phyloP scores from a whole-genome alignment of 2,113 vertebrate species.

The Symphodus melops region DNA sequence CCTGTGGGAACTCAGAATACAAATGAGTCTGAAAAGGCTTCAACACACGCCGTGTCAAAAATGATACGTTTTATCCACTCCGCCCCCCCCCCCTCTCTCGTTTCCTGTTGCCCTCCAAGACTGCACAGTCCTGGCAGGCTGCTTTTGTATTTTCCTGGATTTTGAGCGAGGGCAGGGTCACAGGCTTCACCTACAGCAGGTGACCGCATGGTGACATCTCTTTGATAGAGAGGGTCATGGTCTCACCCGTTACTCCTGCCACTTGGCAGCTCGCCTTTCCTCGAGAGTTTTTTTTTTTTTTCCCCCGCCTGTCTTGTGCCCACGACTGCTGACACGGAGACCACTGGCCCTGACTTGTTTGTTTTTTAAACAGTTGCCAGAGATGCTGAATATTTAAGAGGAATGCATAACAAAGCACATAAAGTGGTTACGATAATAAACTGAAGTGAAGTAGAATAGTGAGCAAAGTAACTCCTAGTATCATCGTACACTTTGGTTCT shows the following conservation, averaged over 20 bases:
- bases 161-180: slow-evolving; percentile 39
- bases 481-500: background rate
- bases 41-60: slow-evolving; percentile 53
- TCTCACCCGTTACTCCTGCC: slow-evolving; percentile 25
- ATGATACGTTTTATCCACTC: slow-evolving; percentile 63
- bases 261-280: slow-evolving; percentile 47
- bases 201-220: slow-evolving; percentile 55
- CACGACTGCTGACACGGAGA: slow-evolving; percentile 50
- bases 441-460: background rate
- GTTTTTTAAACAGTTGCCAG: slow-evolving; percentile 55
- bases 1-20: slow-evolving; percentile 59
- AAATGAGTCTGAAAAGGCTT: slow-evolving; percentile 64
- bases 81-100: slow-evolving; percentile 40
- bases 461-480: background rate
- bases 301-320: slow-evolving; percentile 18
- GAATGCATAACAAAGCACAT: no score
- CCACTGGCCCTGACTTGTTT: slow-evolving; percentile 45
- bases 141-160: slow-evolving; percentile 51
- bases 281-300: slow-evolving; percentile 17
- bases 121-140: slow-evolving; percentile 38
- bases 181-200: slow-evolving; percentile 10
- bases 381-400: slow-evolving; percentile 8
- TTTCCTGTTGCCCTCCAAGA: slow-evolving; percentile 33
- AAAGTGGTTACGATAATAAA: no score
- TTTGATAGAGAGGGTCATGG: slow-evolving; percentile 66